Conservation (phyloP, 2,113 vertebrate species). For the Callocephalon fimbriatum region DNA sequence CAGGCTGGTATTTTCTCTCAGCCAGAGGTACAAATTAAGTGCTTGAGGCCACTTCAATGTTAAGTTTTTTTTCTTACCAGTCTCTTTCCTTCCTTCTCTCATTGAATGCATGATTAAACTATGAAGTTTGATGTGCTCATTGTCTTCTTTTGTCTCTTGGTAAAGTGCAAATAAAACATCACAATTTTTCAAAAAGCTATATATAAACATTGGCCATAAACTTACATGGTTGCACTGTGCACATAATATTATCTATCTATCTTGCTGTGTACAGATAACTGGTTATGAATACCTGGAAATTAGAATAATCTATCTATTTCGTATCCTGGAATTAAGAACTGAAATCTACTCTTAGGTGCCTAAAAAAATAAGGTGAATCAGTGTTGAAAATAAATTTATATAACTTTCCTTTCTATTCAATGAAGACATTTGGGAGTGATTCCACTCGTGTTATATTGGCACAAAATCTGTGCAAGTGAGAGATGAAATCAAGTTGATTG, state of each 20-base stretch:
- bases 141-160: background rate
- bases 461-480: background rate
- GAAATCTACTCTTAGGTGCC: background rate
- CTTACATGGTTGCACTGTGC: background rate
- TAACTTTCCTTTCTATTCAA: background rate
- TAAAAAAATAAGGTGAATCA: background rate
- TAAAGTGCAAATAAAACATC: background rate
- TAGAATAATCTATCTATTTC: background rate
- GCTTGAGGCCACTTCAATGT: background rate
- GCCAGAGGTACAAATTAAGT: background rate
- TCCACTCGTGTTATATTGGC: rapidly evolving
- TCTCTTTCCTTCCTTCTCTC: background rate
- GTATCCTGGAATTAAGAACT: background rate
- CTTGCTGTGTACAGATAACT: background rate
- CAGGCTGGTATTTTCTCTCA: background rate
- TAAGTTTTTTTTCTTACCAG: background rate
- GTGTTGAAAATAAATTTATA: background rate
- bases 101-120: background rate
- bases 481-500: background rate
- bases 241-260: background rate
- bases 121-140: background rate
- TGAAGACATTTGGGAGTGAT: background rate
- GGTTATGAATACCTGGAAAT: background rate
- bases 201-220: background rate
- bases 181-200: background rate